Evolutionary conservation across 2,797 vertebrate genomes (phyloP), one percentile per base, ranked within the genome.

Genomic region (Jordanella pulchra): DNA sequence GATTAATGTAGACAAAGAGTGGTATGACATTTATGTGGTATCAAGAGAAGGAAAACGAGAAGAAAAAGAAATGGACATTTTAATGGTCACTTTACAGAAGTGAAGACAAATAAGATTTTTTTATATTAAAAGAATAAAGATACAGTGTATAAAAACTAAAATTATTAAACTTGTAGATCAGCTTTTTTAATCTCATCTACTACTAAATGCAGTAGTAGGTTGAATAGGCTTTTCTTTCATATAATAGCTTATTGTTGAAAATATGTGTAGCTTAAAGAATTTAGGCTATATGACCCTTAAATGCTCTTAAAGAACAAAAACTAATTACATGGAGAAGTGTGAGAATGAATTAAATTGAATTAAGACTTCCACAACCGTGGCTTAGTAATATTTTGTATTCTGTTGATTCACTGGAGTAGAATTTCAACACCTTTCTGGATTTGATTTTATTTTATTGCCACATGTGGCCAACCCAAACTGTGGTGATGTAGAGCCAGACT

Each of bases 1-100:
- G 90, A 94, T 93, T 92, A 92, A 93, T 93, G 92, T 86, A 84
- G 65, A 83, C 69, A 91, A 85, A 81, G 86, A 84, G 79, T 71
- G 79, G 79, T 87, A 90, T 93, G 94, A 93, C 92, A 92, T 93
- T 93, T 94, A 92, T 93, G 91, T 92, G 90, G 85, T 86, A 85
- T 66, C 73, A 79, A 50, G 66, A 71, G 74, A 65, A 84, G 81
- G 84, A 64, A 76, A 83, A 84, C 75, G 54, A 68, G 78, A 82
- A 85, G 65, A 82, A 79, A 80, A 71, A 64, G 85, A 81, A 84
- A 77, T 65, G n/a, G 71, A 39, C 39, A 23, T 80, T 69, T 68
- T 81, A 78, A 75, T 78, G 50, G 79, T 72, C 64, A 69, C 73
- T 77, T 80, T 54, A 69, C 65, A 74, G 28, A 13, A 47, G 65